Percentiles rank a stretch among this genome's conserved stretches.
These are phyloP conservation scores for Dicranocentrus wangi DNA, from an alignment of 2,888 invertebrate species.

Conservation along the genomic window DNA sequence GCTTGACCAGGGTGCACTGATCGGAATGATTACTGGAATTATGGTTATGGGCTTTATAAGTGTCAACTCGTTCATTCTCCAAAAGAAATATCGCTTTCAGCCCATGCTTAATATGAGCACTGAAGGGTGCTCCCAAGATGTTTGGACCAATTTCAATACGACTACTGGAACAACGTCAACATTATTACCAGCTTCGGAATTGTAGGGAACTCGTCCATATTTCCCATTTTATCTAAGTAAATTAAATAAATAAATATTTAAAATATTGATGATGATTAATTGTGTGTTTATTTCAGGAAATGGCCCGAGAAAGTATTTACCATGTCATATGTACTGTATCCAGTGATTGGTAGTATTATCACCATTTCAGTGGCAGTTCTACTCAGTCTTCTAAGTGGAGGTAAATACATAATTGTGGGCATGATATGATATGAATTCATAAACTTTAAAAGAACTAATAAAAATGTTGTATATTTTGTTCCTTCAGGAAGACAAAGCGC, in stretches of 20 bases:
- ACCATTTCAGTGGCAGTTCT: slow-evolving; percentile 56
- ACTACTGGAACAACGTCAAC: slow-evolving; percentile 2
- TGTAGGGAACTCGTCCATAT: not conserved
- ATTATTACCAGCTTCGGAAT: slow-evolving; percentile 34
- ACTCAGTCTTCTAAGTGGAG: slow-evolving; percentile 53
- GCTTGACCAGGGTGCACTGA: slow-evolving; percentile 63
- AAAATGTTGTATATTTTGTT: no score
- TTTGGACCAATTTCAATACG: slow-evolving; percentile 24
- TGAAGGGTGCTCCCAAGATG: slow-evolving; percentile 31
- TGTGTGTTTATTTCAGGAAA: slow-evolving; percentile 32
- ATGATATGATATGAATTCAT: no score
- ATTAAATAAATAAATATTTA: not conserved
- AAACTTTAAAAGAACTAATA: no score
- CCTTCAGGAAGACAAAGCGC: no score
- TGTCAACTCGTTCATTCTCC: slow-evolving; percentile 61
- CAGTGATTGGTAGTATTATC: slow-evolving; percentile 64
- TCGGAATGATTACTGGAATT: slow-evolving; percentile 61
- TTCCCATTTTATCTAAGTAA: not conserved
- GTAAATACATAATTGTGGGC: no score
- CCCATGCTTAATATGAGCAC: slow-evolving; percentile 47
- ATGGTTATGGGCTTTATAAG: slow-evolving; percentile 55
- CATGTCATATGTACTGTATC: slow-evolving; percentile 64
- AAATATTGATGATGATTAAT: not conserved
- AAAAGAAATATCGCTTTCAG: slow-evolving; percentile 55
- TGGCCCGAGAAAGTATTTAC: slow-evolving; percentile 62